Percentiles rank a stretch among this genome's conserved stretches.
These are phyloP conservation scores for Lamellibrachia luymesi DNA, from an alignment of 1,140 invertebrate genomes.

Conservation along the genomic window DNA sequence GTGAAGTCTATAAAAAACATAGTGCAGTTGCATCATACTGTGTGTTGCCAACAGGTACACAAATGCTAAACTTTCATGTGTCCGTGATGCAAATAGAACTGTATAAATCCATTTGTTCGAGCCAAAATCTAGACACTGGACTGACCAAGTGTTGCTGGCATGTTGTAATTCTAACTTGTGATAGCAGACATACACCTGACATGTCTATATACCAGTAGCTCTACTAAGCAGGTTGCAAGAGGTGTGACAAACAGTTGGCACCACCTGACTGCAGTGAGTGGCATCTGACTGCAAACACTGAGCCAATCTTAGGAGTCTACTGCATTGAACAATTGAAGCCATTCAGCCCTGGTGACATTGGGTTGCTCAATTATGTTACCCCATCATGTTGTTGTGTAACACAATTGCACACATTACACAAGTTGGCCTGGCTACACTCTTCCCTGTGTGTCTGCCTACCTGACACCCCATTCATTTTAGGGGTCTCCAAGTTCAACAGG, in stretches of 20 bases:
- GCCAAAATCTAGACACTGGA: neutral
- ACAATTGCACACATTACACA: too few species aligned
- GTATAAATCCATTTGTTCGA: neutral
- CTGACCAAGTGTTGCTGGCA: neutral
- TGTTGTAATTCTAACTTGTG: neutral
- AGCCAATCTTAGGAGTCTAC: constrained; percentile 4
- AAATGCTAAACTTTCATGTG: constrained; percentile 10
- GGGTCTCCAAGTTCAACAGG: neutral
- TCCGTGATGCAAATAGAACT: neutral
- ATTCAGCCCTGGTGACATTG: neutral
- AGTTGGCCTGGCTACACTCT: neutral
- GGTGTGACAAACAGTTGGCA: neutral
- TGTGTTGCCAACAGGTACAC: neutral
- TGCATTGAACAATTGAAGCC: neutral
- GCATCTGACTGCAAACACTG: neutral
- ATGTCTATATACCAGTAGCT: neutral
- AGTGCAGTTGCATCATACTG: constrained; percentile 52
- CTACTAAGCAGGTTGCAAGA: neutral
- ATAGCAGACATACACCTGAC: neutral
- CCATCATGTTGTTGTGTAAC: neutral
- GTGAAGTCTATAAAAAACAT: constrained; percentile 68
- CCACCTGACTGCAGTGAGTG: neutral
- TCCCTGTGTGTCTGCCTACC: neutral
- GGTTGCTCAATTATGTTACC: neutral
- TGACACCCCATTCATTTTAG: neutral